Percentiles rank a stretch among this genome's conserved stretches.
Conservation (phyloP, 1,140 invertebrate genomes). For the Doryteuthis pealeii region DNA sequence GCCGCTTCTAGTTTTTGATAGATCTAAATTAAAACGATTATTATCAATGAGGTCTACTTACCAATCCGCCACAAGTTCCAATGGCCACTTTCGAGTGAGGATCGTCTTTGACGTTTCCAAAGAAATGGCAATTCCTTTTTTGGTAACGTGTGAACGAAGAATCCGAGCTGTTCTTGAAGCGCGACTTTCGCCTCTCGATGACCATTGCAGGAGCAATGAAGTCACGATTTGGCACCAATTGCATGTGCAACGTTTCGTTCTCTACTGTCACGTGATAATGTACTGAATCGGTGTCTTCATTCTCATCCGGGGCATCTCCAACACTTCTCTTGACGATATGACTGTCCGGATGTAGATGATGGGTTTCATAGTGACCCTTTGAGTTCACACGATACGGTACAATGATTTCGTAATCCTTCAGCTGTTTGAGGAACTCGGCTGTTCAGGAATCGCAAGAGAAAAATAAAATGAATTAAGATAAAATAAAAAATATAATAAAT, state of each 20-base stretch:
- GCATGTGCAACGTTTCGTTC: constrained; percentile 64
- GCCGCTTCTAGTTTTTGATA: no score
- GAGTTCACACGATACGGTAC: constrained; percentile 66
- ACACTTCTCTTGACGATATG: constrained; percentile 24
- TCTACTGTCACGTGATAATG: constrained; percentile 67
- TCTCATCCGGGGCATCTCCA: background rate
- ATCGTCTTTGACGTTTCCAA: constrained; percentile 72
- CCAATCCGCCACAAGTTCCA: constrained; percentile 80
- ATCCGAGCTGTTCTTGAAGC: constrained; percentile 56
- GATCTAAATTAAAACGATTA: no score
- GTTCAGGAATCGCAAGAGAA: constrained; percentile 24
- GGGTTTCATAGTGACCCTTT: constrained; percentile 64
- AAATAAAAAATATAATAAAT: background rate
- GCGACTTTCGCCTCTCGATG: constrained; percentile 68
- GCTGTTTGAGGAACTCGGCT: constrained; percentile 43
- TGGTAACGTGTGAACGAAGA: constrained; percentile 26
- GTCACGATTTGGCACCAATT: constrained; percentile 66
- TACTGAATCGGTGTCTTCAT: constrained; percentile 45
- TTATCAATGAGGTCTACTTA: no score
- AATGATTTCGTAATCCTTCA: constrained; percentile 63
- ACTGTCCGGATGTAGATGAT: constrained; percentile 59
- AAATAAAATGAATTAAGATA: background rate
- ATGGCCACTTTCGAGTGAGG: constrained; percentile 71
- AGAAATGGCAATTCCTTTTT: constrained; percentile 70
- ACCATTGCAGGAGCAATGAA: constrained; percentile 73